phyloP scores from a whole-genome alignment of 1,140 invertebrate genomes.

The Sitobion miscanthi region DNA sequence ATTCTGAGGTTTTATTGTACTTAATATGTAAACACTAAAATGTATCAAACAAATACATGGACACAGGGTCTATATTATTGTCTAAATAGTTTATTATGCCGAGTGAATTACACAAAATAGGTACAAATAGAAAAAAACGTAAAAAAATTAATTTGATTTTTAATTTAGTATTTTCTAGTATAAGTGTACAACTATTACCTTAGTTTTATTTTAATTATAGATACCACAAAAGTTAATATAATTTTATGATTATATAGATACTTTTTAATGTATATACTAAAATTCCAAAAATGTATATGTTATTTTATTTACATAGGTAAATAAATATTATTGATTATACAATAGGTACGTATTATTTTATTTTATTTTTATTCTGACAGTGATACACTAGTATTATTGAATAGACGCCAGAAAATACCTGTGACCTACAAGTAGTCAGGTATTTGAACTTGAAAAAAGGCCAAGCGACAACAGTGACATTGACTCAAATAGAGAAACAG shows the following conservation, averaged over 20 bases:
- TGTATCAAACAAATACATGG: not conserved
- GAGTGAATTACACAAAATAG: not conserved
- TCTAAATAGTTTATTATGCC: not conserved
- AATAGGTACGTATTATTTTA: not conserved
- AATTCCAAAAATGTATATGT: not conserved
- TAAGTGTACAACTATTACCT: not conserved
- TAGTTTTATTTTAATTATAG: not conserved
- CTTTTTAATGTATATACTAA: not conserved
- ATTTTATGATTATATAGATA: not conserved
- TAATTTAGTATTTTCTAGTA: not conserved
- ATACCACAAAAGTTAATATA: not conserved
- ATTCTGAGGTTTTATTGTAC: too few species aligned
- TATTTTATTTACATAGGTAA: not conserved
- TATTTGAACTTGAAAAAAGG: conserved; percentile 47
- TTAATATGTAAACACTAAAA: not conserved
- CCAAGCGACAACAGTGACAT: conserved; percentile 26
- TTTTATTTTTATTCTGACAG: not conserved
- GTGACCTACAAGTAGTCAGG: conserved; percentile 17
- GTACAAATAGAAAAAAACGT: not conserved
- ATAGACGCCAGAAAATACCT: not conserved
- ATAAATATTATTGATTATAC: not conserved
- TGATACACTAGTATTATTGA: not conserved
- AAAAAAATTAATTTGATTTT: not conserved
- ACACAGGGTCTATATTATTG: not conserved
- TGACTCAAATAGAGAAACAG: not conserved